These are phyloP conservation scores for Agrypnus murinus DNA, from an alignment of 2,888 invertebrate species.

Conservation along the genomic window DNA sequence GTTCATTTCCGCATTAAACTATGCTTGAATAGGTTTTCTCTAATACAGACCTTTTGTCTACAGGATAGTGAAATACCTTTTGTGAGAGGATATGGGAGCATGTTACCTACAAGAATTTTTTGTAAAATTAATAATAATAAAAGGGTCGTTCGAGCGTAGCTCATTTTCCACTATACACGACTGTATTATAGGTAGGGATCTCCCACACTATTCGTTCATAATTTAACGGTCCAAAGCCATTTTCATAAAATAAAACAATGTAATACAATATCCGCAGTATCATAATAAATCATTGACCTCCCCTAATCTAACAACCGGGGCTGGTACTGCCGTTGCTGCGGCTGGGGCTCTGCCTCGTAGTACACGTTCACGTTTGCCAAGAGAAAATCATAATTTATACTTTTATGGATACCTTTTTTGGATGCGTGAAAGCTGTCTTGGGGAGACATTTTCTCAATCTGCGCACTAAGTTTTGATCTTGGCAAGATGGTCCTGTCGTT, in stretches of 20 bases:
- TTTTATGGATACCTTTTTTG: constrained; percentile 82
- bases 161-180: constrained; percentile 10
- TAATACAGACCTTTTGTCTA: neutral
- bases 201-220: constrained; percentile 24
- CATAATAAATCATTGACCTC: constrained; percentile 43
- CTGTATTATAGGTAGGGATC: neutral
- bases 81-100: neutral
- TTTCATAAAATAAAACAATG: constrained; percentile 40
- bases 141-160: constrained; percentile 4
- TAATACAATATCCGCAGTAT: constrained; percentile 44
- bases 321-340: no score
- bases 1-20: neutral
- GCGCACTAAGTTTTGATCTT: constrained; percentile 89
- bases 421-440: constrained; percentile 96
- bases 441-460: constrained; percentile 91
- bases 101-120: neutral
- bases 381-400: constrained; percentile 40
- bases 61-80: no score
- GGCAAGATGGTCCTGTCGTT: constrained; percentile 87
- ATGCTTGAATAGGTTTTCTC: constrained; percentile 8
- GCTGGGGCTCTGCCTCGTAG: constrained; percentile 18
- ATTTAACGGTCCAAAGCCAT: constrained; percentile 33
- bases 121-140: constrained; percentile 6
- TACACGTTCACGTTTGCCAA: constrained; percentile 45
- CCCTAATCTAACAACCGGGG: constrained; percentile 35